Conservation (phyloP, 1,140 invertebrate genomes). For the Melipona quadrifasciata region DNA sequence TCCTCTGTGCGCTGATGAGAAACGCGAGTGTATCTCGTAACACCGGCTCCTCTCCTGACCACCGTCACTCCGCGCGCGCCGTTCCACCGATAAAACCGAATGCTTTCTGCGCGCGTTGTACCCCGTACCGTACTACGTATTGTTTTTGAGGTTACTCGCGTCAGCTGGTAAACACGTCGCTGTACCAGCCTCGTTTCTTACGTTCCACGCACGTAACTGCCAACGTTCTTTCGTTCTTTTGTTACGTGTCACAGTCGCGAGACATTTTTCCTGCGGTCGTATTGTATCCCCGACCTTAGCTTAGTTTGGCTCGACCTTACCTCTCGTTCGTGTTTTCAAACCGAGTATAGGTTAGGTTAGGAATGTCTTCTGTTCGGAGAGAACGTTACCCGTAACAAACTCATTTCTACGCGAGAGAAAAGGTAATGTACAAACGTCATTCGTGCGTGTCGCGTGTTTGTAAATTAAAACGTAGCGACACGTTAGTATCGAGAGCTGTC, state of each 20-base stretch:
- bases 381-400: not conserved
- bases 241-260: not conserved
- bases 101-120: conserved; percentile 22
- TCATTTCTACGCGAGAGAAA: not conserved
- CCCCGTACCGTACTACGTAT: not conserved
- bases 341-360: conserved; percentile 18
- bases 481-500: no score
- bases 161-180: not conserved
- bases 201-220: conserved; percentile 34
- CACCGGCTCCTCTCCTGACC: conserved; percentile 10
- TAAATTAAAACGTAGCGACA: no score
- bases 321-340: conserved; percentile 3
- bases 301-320: no score
- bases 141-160: conserved; percentile 34
- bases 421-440: no score
- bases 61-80: not conserved
- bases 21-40: conserved; percentile 13
- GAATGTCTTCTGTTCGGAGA: not conserved
- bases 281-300: conserved; percentile 4
- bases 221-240: not conserved
- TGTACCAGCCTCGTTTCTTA: not conserved
- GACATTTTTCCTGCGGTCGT: not conserved
- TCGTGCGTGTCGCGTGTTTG: not conserved
- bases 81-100: conserved; percentile 25
- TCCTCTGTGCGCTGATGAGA: not conserved